Evolutionary conservation across 2,113 vertebrate species (phyloP), one percentile per base, ranked within the genome.

Genomic region (Numida meleagris): DNA sequence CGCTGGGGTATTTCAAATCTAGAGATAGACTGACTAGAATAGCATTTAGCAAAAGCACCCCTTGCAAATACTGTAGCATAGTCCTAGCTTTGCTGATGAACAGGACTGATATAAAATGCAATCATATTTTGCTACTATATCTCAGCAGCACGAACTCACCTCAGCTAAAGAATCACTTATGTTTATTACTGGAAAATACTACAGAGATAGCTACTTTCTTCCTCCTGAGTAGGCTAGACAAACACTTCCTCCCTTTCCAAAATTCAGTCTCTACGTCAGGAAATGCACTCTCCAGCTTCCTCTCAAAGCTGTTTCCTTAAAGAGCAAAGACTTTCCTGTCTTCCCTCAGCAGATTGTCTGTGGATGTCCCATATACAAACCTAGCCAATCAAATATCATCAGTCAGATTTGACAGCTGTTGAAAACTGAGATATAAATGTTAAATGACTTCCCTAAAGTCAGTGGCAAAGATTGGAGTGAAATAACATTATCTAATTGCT

Each of bases 241-340:
- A 89, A 86, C 50, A 31, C 31, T 83, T 93, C 59, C 20, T 90
- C 72, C 27, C 42, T 86, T 70, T 82, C 33, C 62, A 73, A 82
- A 76, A 55, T 17, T 50, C 53, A 6, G 34, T 27, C 29, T 46
- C 19, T 68, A 17, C 8, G 33, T 87, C 61, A 95, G 92, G 79
- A 96, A 96, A 91, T 36, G 33, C 16, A 12, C 68, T 86, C 82
- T 87, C 82, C 55, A 86, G 63, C 72, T 88, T 93, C 88, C 82
- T 94, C 82, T 95, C 82, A 62, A 91, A 93, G 50, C 45, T 66
- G 17, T 42, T 74, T 91, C 63, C 85, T 88, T 55, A 66, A 91
- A 75, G 59, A 12, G 12, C 63, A 94, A 90, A 57, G 42, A 88
- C 87, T 82, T 90, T 90, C 91, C 88, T 85, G 67, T 48, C 71